These are phyloP conservation scores for Aegypius monachus DNA, from an alignment of 2,113 vertebrate genomes.

Conservation along the genomic window DNA sequence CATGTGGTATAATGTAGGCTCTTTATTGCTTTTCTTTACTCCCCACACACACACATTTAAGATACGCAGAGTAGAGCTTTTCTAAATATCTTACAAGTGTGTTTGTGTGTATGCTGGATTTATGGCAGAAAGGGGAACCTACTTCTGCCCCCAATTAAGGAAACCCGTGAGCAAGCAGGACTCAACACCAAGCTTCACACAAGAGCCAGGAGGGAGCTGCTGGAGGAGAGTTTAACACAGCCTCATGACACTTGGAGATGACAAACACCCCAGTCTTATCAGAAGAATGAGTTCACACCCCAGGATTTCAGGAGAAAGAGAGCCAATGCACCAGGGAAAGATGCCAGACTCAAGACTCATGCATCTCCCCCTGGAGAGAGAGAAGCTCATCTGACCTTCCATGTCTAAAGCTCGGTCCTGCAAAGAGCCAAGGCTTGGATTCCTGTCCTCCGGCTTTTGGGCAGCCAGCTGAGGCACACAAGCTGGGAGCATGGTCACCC, in stretches of 20 bases:
- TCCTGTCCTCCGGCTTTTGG: not conserved
- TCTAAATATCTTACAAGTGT: constrained; percentile 31
- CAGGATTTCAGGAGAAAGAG: not conserved
- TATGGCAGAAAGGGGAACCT: constrained; percentile 25
- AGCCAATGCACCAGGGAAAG: not conserved
- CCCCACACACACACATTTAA: not conserved
- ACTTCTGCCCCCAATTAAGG: constrained; percentile 29
- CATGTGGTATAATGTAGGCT: constrained; percentile 53
- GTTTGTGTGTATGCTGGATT: not conserved
- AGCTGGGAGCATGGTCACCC: not conserved
- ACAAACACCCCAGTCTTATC: not conserved
- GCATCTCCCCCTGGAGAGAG: not conserved
- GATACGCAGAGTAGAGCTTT: not conserved
- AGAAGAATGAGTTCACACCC: not conserved
- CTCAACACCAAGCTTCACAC: not conserved
- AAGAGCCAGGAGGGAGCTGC: not conserved
- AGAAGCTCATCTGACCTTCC: not conserved
- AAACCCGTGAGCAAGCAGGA: not conserved
- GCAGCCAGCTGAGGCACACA: not conserved
- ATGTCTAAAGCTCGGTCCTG: not conserved
- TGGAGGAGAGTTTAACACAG: not conserved
- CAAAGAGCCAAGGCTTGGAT: not conserved
- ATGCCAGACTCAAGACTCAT: not conserved
- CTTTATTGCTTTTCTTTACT: constrained; percentile 65
- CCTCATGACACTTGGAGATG: not conserved